Evolutionary conservation across 1,140 invertebrate species (phyloP).

Genomic region (Thereuonema tuberculata): DNA sequence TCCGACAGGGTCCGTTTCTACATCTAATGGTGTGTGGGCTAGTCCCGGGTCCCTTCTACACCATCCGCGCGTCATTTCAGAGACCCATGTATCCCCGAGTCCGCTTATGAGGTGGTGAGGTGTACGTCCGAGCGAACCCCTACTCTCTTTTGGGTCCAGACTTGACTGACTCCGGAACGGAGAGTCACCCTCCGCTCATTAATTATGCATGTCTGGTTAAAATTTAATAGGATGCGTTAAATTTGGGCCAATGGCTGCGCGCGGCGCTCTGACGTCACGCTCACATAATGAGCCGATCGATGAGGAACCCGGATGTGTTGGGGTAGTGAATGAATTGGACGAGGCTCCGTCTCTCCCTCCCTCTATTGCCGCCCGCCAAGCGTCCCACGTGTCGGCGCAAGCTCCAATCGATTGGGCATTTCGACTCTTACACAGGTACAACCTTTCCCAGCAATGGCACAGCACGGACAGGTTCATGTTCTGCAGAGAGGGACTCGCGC

Average conservation of each 20-base stretch:
- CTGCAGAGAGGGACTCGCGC: too few relatives aligned
- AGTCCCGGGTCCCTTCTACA: neutral
- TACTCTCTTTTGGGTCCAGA: conserved; percentile 8
- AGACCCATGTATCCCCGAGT: neutral
- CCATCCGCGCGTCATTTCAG: neutral
- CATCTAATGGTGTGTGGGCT: neutral
- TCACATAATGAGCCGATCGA: neutral
- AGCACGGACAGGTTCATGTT: too few relatives aligned
- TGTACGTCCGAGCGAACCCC: neutral
- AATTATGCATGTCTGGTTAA: conserved; percentile 26
- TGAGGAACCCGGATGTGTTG: too few relatives aligned
- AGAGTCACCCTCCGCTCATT: conserved; percentile 6
- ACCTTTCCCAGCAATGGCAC: too few relatives aligned
- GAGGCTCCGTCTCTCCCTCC: too few relatives aligned
- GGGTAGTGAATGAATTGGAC: neutral
- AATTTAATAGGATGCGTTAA: conserved; percentile 36
- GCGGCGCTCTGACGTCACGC: conserved; percentile 30
- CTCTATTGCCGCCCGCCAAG: too few relatives aligned
- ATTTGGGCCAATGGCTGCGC: conserved; percentile 30
- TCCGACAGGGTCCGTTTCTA: neutral
- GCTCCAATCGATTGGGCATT: too few relatives aligned
- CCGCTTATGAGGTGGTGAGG: neutral
- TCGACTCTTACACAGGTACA: too few relatives aligned
- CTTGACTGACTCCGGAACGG: neutral
- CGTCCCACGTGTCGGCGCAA: too few relatives aligned